A percentile compares a stretch with the other conserved stretches of the same genome.
phyloP scores from a whole-genome alignment of 2,113 vertebrate species.

The Noturus placidus region DNA sequence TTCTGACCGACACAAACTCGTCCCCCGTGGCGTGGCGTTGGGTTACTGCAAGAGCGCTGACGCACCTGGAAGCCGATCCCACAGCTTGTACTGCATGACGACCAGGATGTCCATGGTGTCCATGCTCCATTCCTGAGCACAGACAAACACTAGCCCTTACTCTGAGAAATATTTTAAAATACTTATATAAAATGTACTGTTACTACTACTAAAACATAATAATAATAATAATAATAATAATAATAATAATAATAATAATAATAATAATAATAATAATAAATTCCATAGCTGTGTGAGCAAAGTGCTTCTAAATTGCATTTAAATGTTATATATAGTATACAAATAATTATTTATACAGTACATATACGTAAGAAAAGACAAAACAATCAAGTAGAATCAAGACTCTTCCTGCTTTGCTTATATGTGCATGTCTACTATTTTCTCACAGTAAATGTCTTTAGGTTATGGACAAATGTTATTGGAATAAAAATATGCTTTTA shows the following conservation, averaged over 20 bases:
- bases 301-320: background rate
- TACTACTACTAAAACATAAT: background rate
- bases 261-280: background rate
- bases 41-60: slow-evolving; percentile 95
- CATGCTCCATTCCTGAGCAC: slow-evolving; percentile 89
- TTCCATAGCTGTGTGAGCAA: background rate
- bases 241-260: background rate
- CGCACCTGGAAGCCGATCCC: slow-evolving; percentile 98
- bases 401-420: background rate
- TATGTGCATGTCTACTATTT: background rate
- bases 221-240: background rate
- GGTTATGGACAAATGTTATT: background rate
- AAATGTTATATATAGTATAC: background rate
- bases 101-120: slow-evolving; percentile 96
- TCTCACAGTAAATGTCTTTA: background rate
- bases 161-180: background rate
- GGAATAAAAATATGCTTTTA: background rate
- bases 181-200: background rate
- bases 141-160: slow-evolving; percentile 23
- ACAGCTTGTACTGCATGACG: slow-evolving; percentile 93
- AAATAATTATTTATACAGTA: background rate
- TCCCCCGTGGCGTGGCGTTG: slow-evolving; percentile 89
- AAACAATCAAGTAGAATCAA: background rate
- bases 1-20: slow-evolving; percentile 97
- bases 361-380: background rate